A percentile compares a stretch with the other conserved stretches of the same genome.
These are phyloP conservation scores for Drosophila ambigua DNA, from an alignment of 1,140 invertebrate genomes.

Conservation along the genomic window DNA sequence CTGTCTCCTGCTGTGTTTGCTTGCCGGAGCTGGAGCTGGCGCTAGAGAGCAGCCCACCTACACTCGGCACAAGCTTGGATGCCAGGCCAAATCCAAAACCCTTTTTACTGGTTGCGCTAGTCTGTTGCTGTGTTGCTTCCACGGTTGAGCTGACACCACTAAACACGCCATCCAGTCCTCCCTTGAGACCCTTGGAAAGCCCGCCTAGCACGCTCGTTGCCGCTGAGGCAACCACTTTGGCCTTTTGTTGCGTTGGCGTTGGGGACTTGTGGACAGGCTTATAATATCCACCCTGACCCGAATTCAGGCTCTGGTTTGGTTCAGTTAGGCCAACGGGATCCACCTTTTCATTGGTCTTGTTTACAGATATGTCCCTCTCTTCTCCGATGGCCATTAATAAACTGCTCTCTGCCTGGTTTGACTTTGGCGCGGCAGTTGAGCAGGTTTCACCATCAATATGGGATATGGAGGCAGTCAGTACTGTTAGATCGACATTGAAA, in stretches of 20 bases:
- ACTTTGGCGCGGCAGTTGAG: slow-evolving; percentile 3
- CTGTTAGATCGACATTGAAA: slow-evolving; percentile 72
- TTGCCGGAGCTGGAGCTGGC: slow-evolving; percentile 28
- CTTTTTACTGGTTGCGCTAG: slow-evolving; percentile 46
- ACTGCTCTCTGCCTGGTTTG: slow-evolving; percentile 2
- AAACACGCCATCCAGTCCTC: slow-evolving; percentile 70
- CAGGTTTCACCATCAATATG: slow-evolving; percentile 20
- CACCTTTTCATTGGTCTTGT: not conserved
- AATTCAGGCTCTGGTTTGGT: slow-evolving; percentile 16
- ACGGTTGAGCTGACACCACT: slow-evolving; percentile 53
- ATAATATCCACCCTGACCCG: slow-evolving; percentile 42
- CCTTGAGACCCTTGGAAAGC: slow-evolving; percentile 75
- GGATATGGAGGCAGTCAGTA: slow-evolving; percentile 54
- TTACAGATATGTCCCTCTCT: not conserved
- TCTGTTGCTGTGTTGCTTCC: slow-evolving; percentile 19
- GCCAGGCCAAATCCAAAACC: slow-evolving; percentile 69
- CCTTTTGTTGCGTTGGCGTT: slow-evolving; percentile 18
- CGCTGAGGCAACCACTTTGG: slow-evolving; percentile 38
- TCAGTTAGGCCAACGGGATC: slow-evolving; percentile 10
- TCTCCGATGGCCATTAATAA: slow-evolving; percentile 1
- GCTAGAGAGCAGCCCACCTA: slow-evolving; percentile 56
- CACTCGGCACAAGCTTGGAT: slow-evolving; percentile 75
- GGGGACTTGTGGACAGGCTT: slow-evolving; percentile 28
- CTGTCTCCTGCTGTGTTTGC: slow-evolving; percentile 4
- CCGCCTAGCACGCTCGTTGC: slow-evolving; percentile 66